These are phyloP conservation scores for Monopis laevigella DNA, from an alignment of 2,888 invertebrate genomes.

Conservation along the genomic window DNA sequence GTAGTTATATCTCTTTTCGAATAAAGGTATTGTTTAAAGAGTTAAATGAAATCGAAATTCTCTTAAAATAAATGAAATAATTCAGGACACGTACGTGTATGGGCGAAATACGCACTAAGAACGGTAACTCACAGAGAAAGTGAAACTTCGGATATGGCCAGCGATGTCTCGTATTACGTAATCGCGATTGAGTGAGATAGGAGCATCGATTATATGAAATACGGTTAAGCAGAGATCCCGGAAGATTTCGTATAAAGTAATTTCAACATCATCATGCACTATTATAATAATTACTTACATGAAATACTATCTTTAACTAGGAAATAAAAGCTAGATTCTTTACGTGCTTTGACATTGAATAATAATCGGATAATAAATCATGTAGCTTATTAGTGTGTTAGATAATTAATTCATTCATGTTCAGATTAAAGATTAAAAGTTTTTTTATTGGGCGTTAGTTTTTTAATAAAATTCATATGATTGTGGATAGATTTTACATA, in stretches of 20 bases:
- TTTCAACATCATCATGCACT: not conserved
- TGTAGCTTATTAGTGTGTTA: not conserved
- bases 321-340: constrained; percentile 3
- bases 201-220: constrained; percentile 6
- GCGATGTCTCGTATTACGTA: constrained; percentile 5
- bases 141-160: constrained; percentile 45
- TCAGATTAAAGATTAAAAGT: constrained; percentile 1
- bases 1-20: too few relatives aligned
- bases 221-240: constrained; percentile 7
- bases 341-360: constrained; percentile 4
- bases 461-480: not conserved
- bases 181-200: constrained; percentile 3
- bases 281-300: not conserved
- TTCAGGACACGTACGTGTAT: too few relatives aligned
- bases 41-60: too few relatives aligned
- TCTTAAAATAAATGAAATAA: too few relatives aligned
- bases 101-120: constrained; percentile 19
- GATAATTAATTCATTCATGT: not conserved
- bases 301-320: constrained; percentile 2
- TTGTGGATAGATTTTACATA: not conserved
- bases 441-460: not conserved
- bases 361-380: constrained; percentile 5
- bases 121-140: constrained; percentile 54
- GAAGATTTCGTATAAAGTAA: constrained; percentile 5
- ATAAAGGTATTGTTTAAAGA: too few relatives aligned